Percentiles rank a stretch among this genome's conserved stretches.
These are phyloP conservation scores for Pseudochromis fuscus DNA, from an alignment of 2,797 vertebrate genomes.

Conservation along the genomic window DNA sequence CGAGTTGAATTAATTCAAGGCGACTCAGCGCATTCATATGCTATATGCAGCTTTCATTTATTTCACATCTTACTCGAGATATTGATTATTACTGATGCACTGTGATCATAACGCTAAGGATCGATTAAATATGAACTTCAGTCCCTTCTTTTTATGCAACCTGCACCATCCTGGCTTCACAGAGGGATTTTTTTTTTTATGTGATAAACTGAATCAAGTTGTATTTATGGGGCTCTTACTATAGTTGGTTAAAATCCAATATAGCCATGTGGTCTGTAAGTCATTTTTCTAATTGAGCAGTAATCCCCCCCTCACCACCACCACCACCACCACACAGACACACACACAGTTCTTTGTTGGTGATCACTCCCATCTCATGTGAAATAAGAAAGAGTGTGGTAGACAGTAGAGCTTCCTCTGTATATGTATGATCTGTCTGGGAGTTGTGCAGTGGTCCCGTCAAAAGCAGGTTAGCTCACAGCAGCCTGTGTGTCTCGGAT, in stretches of 20 bases:
- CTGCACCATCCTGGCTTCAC: neutral
- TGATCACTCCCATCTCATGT: neutral
- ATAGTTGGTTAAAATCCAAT: neutral
- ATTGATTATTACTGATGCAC: constrained; percentile 1
- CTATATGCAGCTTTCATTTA: constrained; percentile 24
- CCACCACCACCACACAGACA: no score
- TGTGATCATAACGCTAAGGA: neutral
- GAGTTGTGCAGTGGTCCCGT: constrained; percentile 45
- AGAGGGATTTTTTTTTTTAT: neutral
- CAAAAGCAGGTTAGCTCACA: constrained; percentile 61
- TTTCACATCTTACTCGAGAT: neutral
- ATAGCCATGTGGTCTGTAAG: no score
- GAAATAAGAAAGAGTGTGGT: neutral
- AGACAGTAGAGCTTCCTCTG: constrained; percentile 2
- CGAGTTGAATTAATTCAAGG: constrained; percentile 26
- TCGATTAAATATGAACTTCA: neutral
- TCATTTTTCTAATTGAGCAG: neutral
- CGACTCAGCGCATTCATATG: constrained; percentile 46
- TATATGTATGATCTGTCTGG: constrained; percentile 3
- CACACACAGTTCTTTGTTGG: no score
- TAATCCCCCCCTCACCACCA: neutral
- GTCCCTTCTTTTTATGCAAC: neutral
- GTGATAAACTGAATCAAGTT: constrained; percentile 5
- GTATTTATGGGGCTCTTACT: neutral
- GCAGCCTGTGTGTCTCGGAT: constrained; percentile 73